Base-by-base conservation (phyloP, 2,797 vertebrate genomes). In the Coregonus suidteri region DNA sequence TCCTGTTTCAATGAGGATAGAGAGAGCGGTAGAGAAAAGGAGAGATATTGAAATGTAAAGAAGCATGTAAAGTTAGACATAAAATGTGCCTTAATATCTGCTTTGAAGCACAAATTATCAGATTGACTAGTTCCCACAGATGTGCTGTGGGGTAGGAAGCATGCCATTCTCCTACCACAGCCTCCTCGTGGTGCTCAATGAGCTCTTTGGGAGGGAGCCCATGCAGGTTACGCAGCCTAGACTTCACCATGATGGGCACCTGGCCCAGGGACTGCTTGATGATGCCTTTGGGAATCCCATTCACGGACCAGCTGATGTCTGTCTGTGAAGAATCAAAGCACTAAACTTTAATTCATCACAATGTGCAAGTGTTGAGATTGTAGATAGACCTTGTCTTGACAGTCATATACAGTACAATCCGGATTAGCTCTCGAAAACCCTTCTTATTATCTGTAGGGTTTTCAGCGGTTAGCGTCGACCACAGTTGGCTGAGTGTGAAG, bases 231-330 rank as follows among this genome's bases (percentile, higher is more conserved):
- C 97, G 99, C 62, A 98, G 52, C 81, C 94, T 96, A 35, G 98
- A 99, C 89, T 96, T 99, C 72, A 99, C 97, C 98, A 99, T 99
- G 85, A 99, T 95, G 0, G 98, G 97, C 70, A 99, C 71, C 35
- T 93, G 88, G 64, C 98, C 98, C 73, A 99, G 77, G 34, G 85
- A 86, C 71, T 99, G 97, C 79, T 97, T 99, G 81, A 99, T 94
- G 82, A 95, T 92, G 25, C 94, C 97, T 89, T 94, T 97, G 9
- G 96, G 92, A 68, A 95, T 0, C 0, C 93, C 97, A 75, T 99
- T 97, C 79, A 99, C 71, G 0, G 96, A 93, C 97, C 98, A 99
- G 91, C 90, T 96, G 86, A 99, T 75, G 70, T 99, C 98, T 0
- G 89, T 96, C 98, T 99, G 85, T 41, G 80, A 77, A 0, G 0